Evolutionary conservation across 1,140 invertebrate genomes (phyloP), one percentile per base, ranked within the genome.

Genomic region (Cotesia chilonis): DNA sequence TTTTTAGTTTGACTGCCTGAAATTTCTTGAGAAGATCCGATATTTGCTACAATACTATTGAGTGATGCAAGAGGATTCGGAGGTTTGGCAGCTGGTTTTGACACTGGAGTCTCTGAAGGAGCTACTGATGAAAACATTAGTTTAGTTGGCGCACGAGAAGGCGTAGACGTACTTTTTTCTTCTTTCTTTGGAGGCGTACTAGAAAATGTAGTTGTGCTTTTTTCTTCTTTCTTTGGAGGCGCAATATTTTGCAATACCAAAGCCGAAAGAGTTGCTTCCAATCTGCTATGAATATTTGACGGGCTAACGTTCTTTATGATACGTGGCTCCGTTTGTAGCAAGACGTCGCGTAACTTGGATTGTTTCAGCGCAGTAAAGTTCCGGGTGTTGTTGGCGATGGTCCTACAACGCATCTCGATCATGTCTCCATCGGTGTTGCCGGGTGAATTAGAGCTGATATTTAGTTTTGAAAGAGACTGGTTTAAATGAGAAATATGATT

Each of bases 231-330:
- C 7, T 77, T 77, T 12, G 52, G 9, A n/a, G 20, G 38, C 14
- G 65, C 41, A 60, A 70, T 57, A 66, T 28, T 75, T 0, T 54
- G 63, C 17, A 78, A 76, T 3, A 82, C 81, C 4, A 87, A 52
- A 4, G 81, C 81, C 6, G 82, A 85, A 4, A 87, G 68, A 0
- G 85, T 87, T 0, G 80, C 79, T 64, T 87, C 80, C 9, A 87
- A 74, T 54, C 79, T 78, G 64, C 87, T 79, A 38, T 87, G 84
- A 14, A 84, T 77, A 0, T 78, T 73, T 0, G 84, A 80, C 0
- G 82, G 82, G 71, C 71, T 80, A 0, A 75, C 74, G 0, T 83
- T 74, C 71, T 82, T 82, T 4, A 87, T 79, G 0, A 82, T 75
- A 57, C 47, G 79, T 4, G 83, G 82, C 1, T 75, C 74, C 0